A percentile compares a stretch with the other conserved stretches of the same genome.
These are phyloP conservation scores for Brenthis ino DNA, from an alignment of 2,888 invertebrate genomes.

Conservation along the genomic window DNA sequence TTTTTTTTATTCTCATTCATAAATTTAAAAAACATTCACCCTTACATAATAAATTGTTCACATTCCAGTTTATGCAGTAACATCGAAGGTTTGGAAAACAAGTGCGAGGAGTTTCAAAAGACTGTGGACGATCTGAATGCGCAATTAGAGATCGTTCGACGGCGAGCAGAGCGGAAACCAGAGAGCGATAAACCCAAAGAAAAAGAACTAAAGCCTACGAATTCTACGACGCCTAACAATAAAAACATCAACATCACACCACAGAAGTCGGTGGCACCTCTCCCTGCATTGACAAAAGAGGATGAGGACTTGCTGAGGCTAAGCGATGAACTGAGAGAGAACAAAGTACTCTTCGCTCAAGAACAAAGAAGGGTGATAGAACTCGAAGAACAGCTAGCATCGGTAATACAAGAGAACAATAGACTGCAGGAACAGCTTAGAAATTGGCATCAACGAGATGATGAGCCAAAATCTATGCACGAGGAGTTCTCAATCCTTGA, in stretches of 20 bases:
- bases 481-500: slow-evolving; percentile 92
- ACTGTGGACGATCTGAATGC: slow-evolving; percentile 88
- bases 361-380: slow-evolving; percentile 89
- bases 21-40: not conserved
- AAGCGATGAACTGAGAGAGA: slow-evolving; percentile 87
- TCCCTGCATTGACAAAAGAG: slow-evolving; percentile 78
- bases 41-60: slow-evolving; percentile 18
- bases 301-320: slow-evolving; percentile 81
- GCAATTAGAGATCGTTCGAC: slow-evolving; percentile 82
- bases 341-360: slow-evolving; percentile 85
- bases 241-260: slow-evolving; percentile 58
- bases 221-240: slow-evolving; percentile 49
- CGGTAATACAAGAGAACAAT: slow-evolving; percentile 87
- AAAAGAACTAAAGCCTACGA: slow-evolving; percentile 55
- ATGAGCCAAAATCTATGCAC: slow-evolving; percentile 91
- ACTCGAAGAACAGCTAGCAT: slow-evolving; percentile 89
- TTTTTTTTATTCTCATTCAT: not conserved
- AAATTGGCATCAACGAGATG: slow-evolving; percentile 84
- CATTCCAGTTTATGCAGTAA: slow-evolving; percentile 85
- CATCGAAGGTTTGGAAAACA: slow-evolving; percentile 90
- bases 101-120: slow-evolving; percentile 91
- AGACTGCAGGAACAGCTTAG: slow-evolving; percentile 86
- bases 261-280: slow-evolving; percentile 61
- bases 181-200: slow-evolving; percentile 75
- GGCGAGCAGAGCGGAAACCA: slow-evolving; percentile 80